These are phyloP conservation scores for Nephrotoma guestfalica DNA, from an alignment of 2,888 invertebrate genomes.

Conservation along the genomic window DNA sequence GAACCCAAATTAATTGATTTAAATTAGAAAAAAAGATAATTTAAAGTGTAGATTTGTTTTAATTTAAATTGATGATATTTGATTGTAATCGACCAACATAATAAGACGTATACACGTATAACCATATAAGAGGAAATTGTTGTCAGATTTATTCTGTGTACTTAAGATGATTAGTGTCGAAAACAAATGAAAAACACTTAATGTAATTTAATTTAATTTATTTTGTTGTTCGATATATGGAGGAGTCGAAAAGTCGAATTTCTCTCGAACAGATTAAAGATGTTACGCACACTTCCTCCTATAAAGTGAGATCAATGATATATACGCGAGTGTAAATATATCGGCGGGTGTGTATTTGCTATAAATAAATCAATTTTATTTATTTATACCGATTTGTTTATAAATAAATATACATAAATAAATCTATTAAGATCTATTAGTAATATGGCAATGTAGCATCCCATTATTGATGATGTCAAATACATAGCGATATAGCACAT, in stretches of 20 bases:
- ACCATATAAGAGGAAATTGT: not conserved
- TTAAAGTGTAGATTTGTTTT: not conserved
- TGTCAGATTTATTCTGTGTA: not conserved
- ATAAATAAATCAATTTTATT: not conserved
- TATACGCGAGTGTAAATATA: not conserved
- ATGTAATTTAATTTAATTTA: not conserved
- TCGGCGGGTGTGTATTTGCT: not conserved
- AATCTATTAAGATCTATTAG: not conserved
- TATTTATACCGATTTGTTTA: not conserved
- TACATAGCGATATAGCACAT: not conserved
- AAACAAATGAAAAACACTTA: not conserved
- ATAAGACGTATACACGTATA: not conserved
- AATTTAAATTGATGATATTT: not conserved
- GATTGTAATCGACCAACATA: not conserved
- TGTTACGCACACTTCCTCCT: not conserved
- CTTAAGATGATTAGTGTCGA: not conserved
- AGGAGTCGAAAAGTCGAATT: not conserved
- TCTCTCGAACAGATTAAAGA: not conserved
- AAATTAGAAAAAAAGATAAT: not conserved
- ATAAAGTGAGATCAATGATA: not conserved
- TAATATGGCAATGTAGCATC: not conserved
- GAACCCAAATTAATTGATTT: not conserved
- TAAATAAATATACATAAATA: not conserved
- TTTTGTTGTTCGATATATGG: not conserved
- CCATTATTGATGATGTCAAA: not conserved